Evolutionary conservation across 2,797 vertebrate species (phyloP), one percentile per base, ranked within the genome.

Genomic region (Danio kyathit): DNA sequence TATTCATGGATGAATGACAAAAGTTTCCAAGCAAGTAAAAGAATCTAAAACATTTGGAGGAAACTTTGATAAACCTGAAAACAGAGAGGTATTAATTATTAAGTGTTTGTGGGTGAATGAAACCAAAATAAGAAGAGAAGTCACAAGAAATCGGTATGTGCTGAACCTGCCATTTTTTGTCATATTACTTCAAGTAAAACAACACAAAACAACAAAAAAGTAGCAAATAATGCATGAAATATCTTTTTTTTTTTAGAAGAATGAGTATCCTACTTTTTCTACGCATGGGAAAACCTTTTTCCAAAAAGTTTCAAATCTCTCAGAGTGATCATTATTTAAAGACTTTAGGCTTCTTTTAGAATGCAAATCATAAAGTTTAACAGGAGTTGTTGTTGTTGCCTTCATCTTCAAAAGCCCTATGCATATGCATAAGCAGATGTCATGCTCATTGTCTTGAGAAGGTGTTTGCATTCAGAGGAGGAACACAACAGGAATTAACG

Each of bases 81-180:
- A 59, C 43, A 54, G 65, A 67, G 63, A 10, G 7, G 19, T 52
- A 56, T 84, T 59, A 82, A 85, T 82, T 66, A 83, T 70, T 75
- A 21, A 84, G 60, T 43, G 40, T 41, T 16, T 54, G 46, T 29
- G n/a, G 48, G 13, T 51, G 38, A 70, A 57, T 7, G 49, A 19
- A 82, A 67, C 29, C 57, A 59, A 70, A 72, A 71, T 52, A 21
- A 48, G 73, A 75, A 69, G 38, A 64, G 38, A 64, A 64, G 3
- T 59, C 14, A 72, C 38, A 29, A 16, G 7, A 76, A 29, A 6
- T 2, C 2, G 10, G 13, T 61, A 21, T 0, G 2, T 67, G 63
- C 10, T 21, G 40, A 59, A 41, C 21, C 5, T 66, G 40, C 49
- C 21, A 6, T 13, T 46, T 16, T 56, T 59, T 59, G 19, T 69